A percentile compares a stretch with the other conserved stretches of the same genome.
Evolutionary conservation across 2,888 invertebrate genomes (phyloP).

Genomic region (Teleiodes luculella): DNA sequence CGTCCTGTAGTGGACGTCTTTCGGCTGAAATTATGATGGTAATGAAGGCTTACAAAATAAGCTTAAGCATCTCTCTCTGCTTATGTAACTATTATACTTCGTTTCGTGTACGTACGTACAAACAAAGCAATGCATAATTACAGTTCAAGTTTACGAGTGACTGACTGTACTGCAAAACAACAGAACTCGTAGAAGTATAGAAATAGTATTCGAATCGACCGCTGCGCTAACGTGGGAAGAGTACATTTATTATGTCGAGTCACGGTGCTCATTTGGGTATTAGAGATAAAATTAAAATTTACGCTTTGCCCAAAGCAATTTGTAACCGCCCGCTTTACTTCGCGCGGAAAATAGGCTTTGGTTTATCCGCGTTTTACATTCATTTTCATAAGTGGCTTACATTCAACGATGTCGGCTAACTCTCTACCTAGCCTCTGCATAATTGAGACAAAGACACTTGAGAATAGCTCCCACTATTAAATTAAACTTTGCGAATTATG

Average conservation of each 20-base stretch:
- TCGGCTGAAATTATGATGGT: no score
- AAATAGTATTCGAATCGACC: constrained; percentile 44
- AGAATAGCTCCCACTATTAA: not conserved
- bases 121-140: not conserved
- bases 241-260: constrained; percentile 77
- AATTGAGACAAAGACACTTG: constrained; percentile 7
- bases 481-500: not conserved
- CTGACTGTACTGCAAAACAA: no score
- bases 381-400: constrained; percentile 75
- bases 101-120: no score
- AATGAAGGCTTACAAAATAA: no score
- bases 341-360: constrained; percentile 77
- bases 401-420: constrained; percentile 42
- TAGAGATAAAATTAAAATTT: constrained; percentile 79
- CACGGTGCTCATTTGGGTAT: constrained; percentile 78
- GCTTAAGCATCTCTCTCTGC: no score
- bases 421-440: constrained; percentile 3
- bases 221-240: constrained; percentile 67
- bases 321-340: constrained; percentile 74
- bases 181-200: no score
- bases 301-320: constrained; percentile 78
- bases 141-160: not conserved
- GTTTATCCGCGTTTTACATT: constrained; percentile 74
- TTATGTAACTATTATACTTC: no score
- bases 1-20: no score